Conservation (phyloP, 2,888 invertebrate genomes). For the Timandra comae region DNA sequence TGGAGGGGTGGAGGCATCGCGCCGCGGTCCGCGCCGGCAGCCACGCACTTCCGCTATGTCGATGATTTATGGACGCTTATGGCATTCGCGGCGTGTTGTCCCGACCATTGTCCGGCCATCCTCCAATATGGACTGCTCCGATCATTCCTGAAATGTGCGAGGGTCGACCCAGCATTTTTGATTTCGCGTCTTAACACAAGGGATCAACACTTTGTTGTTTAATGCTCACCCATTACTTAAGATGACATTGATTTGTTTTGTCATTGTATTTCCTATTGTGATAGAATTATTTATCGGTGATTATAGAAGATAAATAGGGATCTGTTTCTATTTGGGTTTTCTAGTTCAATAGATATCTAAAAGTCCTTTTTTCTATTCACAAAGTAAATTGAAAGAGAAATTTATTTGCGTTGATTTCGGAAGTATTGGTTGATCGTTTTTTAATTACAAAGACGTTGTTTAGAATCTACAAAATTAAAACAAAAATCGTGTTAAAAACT, state of each 20-base stretch:
- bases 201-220: constrained; percentile 43
- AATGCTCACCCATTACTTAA: constrained; percentile 36
- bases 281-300: constrained; percentile 19
- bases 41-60: constrained; percentile 73
- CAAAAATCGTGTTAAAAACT: too few relatives aligned
- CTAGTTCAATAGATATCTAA: too few relatives aligned
- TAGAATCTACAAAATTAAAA: too few relatives aligned
- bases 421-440: too few relatives aligned
- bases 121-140: constrained; percentile 57
- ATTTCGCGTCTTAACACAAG: constrained; percentile 55
- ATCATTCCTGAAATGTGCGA: constrained; percentile 65
- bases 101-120: constrained; percentile 62
- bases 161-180: constrained; percentile 52
- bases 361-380: too few relatives aligned
- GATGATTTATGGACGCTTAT: constrained; percentile 68
- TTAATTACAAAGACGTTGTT: too few relatives aligned
- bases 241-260: constrained; percentile 41
- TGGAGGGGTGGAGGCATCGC: constrained; percentile 47
- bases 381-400: too few relatives aligned
- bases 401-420: too few relatives aligned
- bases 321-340: too few relatives aligned
- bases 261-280: constrained; percentile 32
- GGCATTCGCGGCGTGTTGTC: constrained; percentile 69
- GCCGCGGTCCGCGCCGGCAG: constrained; percentile 20
- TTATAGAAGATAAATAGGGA: constrained; percentile 21